Evolutionary conservation across 2,113 vertebrate genomes (phyloP).

Genomic region (Phaethornis superciliosus): DNA sequence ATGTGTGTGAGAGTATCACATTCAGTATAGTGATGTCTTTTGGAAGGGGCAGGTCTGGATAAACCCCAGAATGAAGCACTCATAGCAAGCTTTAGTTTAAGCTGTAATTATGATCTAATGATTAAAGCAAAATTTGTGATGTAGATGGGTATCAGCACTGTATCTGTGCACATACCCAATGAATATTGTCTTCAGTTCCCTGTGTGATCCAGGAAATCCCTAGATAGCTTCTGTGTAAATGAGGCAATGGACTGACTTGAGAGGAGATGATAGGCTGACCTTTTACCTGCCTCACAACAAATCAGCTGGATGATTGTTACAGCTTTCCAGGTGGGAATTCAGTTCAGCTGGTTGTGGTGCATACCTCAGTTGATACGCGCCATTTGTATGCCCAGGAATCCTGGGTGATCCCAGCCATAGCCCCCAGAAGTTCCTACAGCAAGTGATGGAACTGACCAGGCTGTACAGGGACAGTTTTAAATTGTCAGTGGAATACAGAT

Average conservation of each 20-base stretch:
- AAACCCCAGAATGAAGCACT: not conserved
- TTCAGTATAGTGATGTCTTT: not conserved
- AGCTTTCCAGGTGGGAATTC: not conserved
- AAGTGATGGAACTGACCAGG: not conserved
- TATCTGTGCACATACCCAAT: not conserved
- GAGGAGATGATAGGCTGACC: not conserved
- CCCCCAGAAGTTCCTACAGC: not conserved
- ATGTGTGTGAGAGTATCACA: not conserved
- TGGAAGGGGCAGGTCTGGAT: not conserved
- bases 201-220: not conserved
- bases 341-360: not conserved
- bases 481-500: not conserved
- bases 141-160: not conserved
- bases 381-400: not conserved
- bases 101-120: not conserved
- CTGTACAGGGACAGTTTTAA: not conserved
- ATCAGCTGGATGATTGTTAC: not conserved
- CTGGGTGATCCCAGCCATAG: not conserved
- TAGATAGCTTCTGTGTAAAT: not conserved
- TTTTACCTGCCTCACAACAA: not conserved
- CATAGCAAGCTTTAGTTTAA: not conserved
- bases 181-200: not conserved
- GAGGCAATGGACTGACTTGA: not conserved
- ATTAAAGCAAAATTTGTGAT: not conserved
- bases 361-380: not conserved